Evolutionary conservation across 2,113 vertebrate genomes (phyloP), one percentile per base, ranked within the genome.

Genomic region (Anser cygnoides): DNA sequence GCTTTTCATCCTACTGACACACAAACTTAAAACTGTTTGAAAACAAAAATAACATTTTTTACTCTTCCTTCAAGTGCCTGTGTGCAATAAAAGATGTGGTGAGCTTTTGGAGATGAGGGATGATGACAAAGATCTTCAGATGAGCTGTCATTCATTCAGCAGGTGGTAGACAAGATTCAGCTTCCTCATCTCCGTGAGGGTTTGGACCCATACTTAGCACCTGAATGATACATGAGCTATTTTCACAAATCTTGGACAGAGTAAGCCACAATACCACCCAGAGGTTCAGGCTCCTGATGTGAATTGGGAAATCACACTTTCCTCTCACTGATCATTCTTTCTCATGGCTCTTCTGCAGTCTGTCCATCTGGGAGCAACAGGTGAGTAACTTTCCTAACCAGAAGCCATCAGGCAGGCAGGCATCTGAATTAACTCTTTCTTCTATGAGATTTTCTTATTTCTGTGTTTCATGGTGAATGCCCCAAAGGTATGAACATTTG

Each of bases 221-320:
- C 35, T 7, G 29, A 81, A 31, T 1, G 1, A 49, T 41, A 41
- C 0, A 1, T 0, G 5, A 79, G n/a, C 28, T 72, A 37, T 54
- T 39, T 63, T 28, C 57, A 22, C 7, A 9, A 12, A n/a, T 15
- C 6, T 73, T 77, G 26, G 21, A 70, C 35, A 73, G 31, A 66
- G 5, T 14, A 89, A 84, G 62, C 10, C 73, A 58, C 21, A 54
- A 5, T 1, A 49, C 10, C 55, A 54, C 18, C 4, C 33, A 41
- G 44, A 49, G 6, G 18, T 41, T 84, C 65, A 54, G 49, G 49
- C 35, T 91, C n/a, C 31, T 41, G 12, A 46, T 58, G 21, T 75
- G 61, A 74, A 50, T 87, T 75, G 31, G 35, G 61, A 55, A 66
- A 35, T 70, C 11, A 61, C 31, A 84, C 41, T 52, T 35, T 22